Conservation (phyloP, 2,888 invertebrate species). For the Eumerus sabulonum region DNA sequence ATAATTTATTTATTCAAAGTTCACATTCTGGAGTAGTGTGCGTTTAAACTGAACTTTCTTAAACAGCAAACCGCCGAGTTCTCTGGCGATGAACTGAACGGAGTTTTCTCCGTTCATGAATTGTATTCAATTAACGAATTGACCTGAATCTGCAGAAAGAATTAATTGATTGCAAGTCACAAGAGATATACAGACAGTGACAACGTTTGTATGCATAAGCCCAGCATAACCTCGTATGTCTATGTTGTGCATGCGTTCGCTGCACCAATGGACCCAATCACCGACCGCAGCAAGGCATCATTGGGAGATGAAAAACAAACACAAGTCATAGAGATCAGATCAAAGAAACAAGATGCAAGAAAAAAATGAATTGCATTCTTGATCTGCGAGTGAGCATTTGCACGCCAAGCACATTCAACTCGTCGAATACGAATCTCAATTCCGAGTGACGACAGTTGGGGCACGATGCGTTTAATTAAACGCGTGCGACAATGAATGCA, state of each 20-base stretch:
- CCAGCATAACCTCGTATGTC: not conserved
- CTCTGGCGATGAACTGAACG: not conserved
- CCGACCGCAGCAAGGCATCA: slow-evolving; percentile 28
- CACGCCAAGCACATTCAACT: slow-evolving; percentile 64
- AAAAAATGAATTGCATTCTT: slow-evolving; percentile 59
- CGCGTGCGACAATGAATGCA: slow-evolving; percentile 57
- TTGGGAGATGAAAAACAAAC: slow-evolving; percentile 48
- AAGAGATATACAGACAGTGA: slow-evolving; percentile 44
- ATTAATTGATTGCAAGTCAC: slow-evolving; percentile 60
- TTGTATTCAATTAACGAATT: slow-evolving; percentile 56
- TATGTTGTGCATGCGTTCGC: not conserved
- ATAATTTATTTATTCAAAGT: slow-evolving; percentile 1
- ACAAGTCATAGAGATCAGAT: slow-evolving; percentile 25
- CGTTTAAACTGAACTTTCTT: not conserved
- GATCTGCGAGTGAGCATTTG: slow-evolving; percentile 59
- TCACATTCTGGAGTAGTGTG: not conserved
- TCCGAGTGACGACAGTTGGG: slow-evolving; percentile 44
- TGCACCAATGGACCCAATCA: slow-evolving; percentile 36
- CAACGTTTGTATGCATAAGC: slow-evolving; percentile 12
- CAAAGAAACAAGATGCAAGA: slow-evolving; percentile 31
- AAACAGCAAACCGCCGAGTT: slow-evolving; percentile 11
- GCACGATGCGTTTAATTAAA: slow-evolving; percentile 60
- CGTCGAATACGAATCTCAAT: slow-evolving; percentile 55
- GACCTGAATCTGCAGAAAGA: slow-evolving; percentile 63
- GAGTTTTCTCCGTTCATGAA: slow-evolving; percentile 39